phyloP scores from a whole-genome alignment of 2,113 vertebrate species.

The Chitala chitala region DNA sequence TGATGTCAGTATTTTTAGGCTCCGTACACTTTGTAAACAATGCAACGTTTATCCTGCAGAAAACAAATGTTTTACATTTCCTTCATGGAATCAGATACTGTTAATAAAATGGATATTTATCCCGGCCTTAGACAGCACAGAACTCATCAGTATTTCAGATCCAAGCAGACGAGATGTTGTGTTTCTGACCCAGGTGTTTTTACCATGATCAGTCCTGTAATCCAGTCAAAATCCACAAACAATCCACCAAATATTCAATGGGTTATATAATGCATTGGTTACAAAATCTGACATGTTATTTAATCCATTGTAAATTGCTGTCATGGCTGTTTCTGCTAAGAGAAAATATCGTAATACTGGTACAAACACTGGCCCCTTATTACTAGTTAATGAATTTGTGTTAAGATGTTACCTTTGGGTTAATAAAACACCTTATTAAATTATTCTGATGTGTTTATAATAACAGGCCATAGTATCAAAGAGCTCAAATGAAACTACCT shows the following conservation, averaged over 20 bases:
- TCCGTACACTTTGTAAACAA: no score
- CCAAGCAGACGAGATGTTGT: no score
- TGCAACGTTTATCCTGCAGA: no score
- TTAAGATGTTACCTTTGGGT: background rate
- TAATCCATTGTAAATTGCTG: background rate
- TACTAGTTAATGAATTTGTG: background rate
- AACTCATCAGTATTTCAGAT: no score
- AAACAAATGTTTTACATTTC: no score
- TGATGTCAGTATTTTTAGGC: no score
- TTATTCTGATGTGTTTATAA: background rate
- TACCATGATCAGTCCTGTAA: background rate
- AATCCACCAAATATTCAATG: background rate
- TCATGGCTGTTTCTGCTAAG: background rate
- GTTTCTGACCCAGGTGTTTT: background rate
- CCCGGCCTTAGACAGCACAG: no score
- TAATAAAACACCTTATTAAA: background rate
- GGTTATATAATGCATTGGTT: background rate
- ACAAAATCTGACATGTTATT: no score
- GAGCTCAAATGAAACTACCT: no score
- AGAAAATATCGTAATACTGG: background rate
- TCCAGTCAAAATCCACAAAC: no score
- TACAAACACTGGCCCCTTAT: background rate
- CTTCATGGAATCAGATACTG: no score
- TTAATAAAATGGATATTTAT: no score
- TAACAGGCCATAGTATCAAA: background rate